A percentile compares a stretch with the other conserved stretches of the same genome.
phyloP scores from a whole-genome alignment of 2,113 vertebrate species.

The Xyrauchen texanus region DNA sequence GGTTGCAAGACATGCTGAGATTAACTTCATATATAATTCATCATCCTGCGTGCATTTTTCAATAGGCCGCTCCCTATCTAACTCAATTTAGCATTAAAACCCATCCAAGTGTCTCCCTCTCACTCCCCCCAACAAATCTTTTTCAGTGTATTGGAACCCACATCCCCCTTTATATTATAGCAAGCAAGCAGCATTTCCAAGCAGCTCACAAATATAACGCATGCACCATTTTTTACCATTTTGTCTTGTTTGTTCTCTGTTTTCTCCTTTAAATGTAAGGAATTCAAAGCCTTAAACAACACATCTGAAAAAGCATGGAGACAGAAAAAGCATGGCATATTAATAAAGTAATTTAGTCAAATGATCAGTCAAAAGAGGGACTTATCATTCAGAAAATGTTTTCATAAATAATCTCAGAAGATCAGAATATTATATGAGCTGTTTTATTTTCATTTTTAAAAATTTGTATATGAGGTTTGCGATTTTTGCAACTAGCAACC shows the following conservation, averaged over 20 bases:
- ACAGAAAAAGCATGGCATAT: background rate
- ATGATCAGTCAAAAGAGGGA: too few relatives aligned
- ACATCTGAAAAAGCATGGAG: background rate
- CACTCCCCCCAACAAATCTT: conserved; percentile 37
- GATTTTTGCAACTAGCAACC: too few relatives aligned
- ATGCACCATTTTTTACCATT: background rate
- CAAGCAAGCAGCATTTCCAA: conserved; percentile 16
- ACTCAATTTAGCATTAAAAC: conserved; percentile 55
- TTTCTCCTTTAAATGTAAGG: conserved; percentile 15
- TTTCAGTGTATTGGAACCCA: conserved; percentile 39
- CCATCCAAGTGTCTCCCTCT: conserved; percentile 9
- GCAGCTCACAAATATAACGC: conserved; percentile 27
- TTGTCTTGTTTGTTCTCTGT: background rate
- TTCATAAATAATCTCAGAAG: too few relatives aligned
- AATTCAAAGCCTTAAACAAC: background rate
- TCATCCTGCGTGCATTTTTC: conserved; percentile 42
- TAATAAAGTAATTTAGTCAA: background rate
- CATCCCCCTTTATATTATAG: conserved; percentile 33
- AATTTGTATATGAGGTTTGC: too few relatives aligned
- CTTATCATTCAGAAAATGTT: too few relatives aligned
- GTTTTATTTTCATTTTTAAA: too few relatives aligned
- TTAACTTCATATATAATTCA: conserved; percentile 58
- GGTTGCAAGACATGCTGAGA: conserved; percentile 53
- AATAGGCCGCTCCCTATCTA: conserved; percentile 43
- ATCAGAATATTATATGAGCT: too few relatives aligned